Conservation (phyloP, 2,797 vertebrate species). For the Paguma larvata region DNA sequence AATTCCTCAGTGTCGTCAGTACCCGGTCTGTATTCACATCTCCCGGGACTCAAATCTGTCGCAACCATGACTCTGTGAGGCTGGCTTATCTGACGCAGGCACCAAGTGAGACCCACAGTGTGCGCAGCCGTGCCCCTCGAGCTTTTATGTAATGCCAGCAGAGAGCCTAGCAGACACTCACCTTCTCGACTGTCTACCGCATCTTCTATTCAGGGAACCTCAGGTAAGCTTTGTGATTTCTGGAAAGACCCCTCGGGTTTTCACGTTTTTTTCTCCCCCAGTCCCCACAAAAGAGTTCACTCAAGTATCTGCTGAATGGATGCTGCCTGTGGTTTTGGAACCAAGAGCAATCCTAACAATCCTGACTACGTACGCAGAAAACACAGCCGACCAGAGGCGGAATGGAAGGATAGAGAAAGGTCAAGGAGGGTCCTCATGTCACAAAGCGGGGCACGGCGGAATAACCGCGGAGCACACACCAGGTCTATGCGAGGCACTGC, state of each 20-base stretch:
- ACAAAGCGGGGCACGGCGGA: neutral
- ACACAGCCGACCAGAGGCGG: neutral
- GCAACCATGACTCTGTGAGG: neutral
- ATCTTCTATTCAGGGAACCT: neutral
- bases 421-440: no score
- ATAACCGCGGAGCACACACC: neutral
- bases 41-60: no score
- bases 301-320: neutral
- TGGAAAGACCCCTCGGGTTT: neutral
- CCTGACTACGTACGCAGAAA: no score
- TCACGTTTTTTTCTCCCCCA: neutral
- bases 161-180: no score
- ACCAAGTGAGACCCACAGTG: neutral
- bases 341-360: neutral
- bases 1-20: neutral
- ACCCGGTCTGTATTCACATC: no score
- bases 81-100: neutral
- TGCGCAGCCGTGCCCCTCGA: rapidly evolving
- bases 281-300: neutral
- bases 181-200: neutral
- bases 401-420: neutral
- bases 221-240: neutral
- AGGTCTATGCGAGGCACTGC: neutral
- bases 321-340: neutral
- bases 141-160: neutral